Conservation (phyloP, 2,113 vertebrate genomes). For the Leptosomus discolor region DNA sequence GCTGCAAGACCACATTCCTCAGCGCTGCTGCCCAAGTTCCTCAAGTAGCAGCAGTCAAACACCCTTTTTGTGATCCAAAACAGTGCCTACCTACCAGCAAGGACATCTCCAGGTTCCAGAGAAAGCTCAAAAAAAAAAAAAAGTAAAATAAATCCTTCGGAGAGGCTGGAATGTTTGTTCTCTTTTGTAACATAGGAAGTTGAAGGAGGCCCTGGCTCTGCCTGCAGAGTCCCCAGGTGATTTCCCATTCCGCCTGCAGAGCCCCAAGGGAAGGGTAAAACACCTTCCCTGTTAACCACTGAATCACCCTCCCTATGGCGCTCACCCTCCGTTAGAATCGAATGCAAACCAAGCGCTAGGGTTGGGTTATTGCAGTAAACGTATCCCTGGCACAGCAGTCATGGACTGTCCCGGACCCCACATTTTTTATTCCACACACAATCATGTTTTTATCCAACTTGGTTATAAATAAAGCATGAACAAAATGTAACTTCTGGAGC, state of each 20-base stretch:
- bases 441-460: background rate
- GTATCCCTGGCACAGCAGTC: fast-evolving
- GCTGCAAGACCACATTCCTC: background rate
- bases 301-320: too few relatives aligned
- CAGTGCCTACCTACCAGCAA: background rate
- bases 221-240: background rate
- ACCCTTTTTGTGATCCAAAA: background rate
- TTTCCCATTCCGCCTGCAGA: background rate
- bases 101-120: background rate
- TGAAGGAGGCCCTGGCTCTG: background rate
- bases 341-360: background rate
- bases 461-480: background rate
- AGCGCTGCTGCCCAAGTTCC: background rate
- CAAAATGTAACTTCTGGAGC: fast-evolving
- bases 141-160: background rate
- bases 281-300: background rate
- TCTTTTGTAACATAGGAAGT: background rate
- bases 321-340: background rate
- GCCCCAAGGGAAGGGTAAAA: background rate
- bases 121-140: background rate
- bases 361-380: background rate
- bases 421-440: background rate
- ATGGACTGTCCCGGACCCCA: background rate
- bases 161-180: background rate
- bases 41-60: background rate